phyloP scores from a whole-genome alignment of 1,140 invertebrate genomes.

The Trichonephila clavata region DNA sequence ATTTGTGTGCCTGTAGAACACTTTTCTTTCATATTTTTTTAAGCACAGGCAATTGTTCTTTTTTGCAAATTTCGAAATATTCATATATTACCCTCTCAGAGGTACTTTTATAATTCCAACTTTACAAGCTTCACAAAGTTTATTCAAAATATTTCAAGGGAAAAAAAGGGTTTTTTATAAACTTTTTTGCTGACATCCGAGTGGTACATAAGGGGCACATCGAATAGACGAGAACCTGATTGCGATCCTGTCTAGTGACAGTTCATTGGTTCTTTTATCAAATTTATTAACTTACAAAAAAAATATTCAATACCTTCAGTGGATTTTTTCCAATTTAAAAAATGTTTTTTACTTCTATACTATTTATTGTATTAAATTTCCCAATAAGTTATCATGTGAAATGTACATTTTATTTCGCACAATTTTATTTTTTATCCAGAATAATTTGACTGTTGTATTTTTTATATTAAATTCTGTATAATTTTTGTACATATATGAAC shows the following conservation, averaged over 20 bases:
- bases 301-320: background rate
- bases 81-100: too few relatives aligned
- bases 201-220: background rate
- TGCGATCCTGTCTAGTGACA: background rate
- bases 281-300: background rate
- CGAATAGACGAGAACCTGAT: slow-evolving; percentile 3
- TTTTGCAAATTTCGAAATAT: too few relatives aligned
- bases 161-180: too few relatives aligned
- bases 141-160: too few relatives aligned
- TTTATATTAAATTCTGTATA: background rate
- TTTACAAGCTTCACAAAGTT: too few relatives aligned
- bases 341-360: background rate
- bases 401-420: background rate
- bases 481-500: background rate
- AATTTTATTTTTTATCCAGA: background rate
- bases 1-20: background rate
- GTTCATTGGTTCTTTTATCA: background rate
- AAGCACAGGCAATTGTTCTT: too few relatives aligned
- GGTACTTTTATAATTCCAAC: too few relatives aligned
- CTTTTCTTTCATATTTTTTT: background rate
- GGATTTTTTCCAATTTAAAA: background rate
- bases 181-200: too few relatives aligned
- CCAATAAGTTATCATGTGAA: background rate
- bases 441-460: background rate
- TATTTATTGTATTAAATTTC: background rate